Percentiles rank a stretch among this genome's conserved stretches.
These are phyloP conservation scores for Ctenodactylus gundi DNA, from an alignment of 2,113 vertebrate genomes.

Conservation along the genomic window DNA sequence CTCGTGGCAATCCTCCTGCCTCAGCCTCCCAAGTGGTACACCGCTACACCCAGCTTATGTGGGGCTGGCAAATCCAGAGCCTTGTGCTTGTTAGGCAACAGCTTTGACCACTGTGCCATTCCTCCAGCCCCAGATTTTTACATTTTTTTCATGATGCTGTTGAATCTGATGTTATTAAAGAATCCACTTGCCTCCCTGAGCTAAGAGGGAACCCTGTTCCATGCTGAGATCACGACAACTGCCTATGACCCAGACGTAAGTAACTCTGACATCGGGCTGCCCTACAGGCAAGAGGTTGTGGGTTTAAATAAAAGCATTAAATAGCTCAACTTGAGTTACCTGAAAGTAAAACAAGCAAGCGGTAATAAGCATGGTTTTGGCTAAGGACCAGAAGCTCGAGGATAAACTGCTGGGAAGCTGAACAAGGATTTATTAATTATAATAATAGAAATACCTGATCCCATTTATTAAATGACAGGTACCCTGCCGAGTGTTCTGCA, in stretches of 20 bases:
- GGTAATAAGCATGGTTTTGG: constrained; percentile 2
- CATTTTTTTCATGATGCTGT: not conserved
- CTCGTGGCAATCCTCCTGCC: no score
- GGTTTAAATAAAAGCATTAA: not conserved
- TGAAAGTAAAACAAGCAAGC: not conserved
- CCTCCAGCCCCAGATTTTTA: no score
- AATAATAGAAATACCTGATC: constrained; percentile 24
- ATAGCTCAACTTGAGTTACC: not conserved
- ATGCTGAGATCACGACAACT: not conserved
- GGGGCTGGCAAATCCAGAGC: no score
- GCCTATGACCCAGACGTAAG: not conserved
- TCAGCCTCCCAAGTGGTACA: no score
- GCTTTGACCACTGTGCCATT: no score
- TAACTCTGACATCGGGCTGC: not conserved
- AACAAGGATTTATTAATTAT: not conserved
- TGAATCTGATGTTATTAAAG: not conserved
- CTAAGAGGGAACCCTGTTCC: not conserved
- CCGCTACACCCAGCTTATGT: no score
- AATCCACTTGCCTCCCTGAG: not conserved
- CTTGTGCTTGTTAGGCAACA: no score
- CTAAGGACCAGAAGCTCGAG: constrained; percentile 7
- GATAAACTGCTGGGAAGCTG: constrained; percentile 24
- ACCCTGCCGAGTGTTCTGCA: not conserved
- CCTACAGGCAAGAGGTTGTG: not conserved
- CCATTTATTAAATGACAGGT: not conserved